Percentiles rank a stretch among this genome's conserved stretches.
Evolutionary conservation across 2,888 invertebrate genomes (phyloP).

Genomic region (Pyrochroa serraticornis): DNA sequence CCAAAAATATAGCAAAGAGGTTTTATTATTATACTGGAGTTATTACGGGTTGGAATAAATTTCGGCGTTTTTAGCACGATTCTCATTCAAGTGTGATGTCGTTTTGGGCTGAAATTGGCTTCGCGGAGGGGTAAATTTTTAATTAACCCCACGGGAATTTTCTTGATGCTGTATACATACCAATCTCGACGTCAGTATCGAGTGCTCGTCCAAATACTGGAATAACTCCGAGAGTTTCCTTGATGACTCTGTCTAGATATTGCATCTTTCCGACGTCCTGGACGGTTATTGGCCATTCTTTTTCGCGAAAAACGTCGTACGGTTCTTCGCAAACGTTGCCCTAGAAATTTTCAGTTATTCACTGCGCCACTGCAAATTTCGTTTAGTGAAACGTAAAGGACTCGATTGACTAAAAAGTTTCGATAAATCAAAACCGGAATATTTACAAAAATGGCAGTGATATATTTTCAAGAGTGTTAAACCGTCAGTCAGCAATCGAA

Average conservation of each 20-base stretch:
- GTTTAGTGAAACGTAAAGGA: not conserved
- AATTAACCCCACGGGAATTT: not conserved
- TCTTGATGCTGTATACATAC: conserved; percentile 33
- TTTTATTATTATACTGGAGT: no score
- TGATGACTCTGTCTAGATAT: conserved; percentile 52
- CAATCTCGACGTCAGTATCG: conserved; percentile 45
- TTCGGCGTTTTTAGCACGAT: no score
- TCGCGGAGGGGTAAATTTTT: no score
- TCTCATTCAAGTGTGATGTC: no score
- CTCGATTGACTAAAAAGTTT: no score
- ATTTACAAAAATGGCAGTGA: no score
- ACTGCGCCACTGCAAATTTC: not conserved
- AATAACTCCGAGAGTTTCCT: conserved; percentile 50
- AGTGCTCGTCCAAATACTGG: conserved; percentile 48
- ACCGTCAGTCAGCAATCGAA: not conserved
- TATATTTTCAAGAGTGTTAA: no score
- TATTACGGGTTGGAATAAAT: no score
- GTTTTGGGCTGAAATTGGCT: no score
- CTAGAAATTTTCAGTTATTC: conserved; percentile 34
- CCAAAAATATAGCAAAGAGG: no score
- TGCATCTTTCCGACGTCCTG: conserved; percentile 51
- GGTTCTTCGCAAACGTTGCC: conserved; percentile 50
- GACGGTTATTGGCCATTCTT: conserved; percentile 45
- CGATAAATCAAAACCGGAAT: no score
- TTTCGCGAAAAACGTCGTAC: conserved; percentile 46